Conservation (phyloP, 2,797 vertebrate species). For the Pteronotus mesoamericanus region DNA sequence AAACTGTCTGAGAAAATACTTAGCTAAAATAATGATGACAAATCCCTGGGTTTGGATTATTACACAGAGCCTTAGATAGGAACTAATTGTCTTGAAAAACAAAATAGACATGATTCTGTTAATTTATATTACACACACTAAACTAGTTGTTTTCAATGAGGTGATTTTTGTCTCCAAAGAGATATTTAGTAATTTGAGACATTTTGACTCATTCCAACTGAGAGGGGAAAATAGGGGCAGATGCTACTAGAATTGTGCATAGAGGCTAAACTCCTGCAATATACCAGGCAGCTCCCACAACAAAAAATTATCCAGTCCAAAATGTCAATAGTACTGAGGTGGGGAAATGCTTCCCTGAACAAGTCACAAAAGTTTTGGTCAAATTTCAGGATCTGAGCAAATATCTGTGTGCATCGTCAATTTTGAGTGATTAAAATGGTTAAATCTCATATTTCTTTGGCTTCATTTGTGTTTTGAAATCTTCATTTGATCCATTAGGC, state of each 20-base stretch:
- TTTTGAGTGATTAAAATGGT: constrained; percentile 25
- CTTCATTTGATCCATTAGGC: background rate
- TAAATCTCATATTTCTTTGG: background rate
- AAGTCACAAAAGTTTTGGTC: background rate
- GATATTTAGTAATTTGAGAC: background rate
- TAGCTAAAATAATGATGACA: background rate
- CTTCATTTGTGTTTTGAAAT: background rate
- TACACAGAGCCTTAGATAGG: background rate
- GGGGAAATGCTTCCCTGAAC: background rate
- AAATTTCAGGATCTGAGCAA: background rate
- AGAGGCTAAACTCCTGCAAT: background rate
- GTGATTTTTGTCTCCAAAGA: background rate
- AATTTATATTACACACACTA: background rate
- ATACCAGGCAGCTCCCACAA: background rate
- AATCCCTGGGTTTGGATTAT: background rate
- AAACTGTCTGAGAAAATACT: background rate
- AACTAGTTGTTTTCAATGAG: background rate
- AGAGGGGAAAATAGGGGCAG: no score
- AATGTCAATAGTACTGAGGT: background rate
- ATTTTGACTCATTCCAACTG: background rate
- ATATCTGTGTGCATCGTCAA: background rate
- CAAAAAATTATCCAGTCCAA: background rate
- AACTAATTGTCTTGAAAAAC: background rate
- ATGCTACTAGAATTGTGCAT: background rate
- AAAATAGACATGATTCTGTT: background rate